Conservation (phyloP, 1,140 invertebrate species). For the Dryas iulia region DNA sequence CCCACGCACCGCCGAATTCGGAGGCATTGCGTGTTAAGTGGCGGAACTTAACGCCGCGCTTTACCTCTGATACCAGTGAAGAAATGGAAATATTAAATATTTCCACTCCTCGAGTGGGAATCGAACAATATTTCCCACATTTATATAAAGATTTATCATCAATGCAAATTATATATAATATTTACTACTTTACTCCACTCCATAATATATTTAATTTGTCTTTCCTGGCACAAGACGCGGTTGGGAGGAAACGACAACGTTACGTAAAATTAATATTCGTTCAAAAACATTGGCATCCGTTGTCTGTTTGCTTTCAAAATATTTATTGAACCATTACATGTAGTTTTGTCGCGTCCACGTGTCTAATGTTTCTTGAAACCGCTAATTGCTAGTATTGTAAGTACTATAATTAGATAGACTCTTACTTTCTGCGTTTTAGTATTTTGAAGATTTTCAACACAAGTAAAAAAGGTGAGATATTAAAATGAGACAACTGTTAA, state of each 20-base stretch:
- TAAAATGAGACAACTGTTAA: too few species aligned
- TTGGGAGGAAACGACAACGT: neutral
- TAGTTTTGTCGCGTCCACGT: neutral
- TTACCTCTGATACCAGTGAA: too few species aligned
- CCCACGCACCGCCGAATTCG: too few species aligned
- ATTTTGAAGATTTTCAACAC: too few species aligned
- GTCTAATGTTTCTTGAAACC: neutral
- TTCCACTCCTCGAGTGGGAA: too few species aligned
- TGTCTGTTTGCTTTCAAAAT: conserved; percentile 9
- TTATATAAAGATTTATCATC: too few species aligned
- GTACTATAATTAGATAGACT: neutral
- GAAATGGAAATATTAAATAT: too few species aligned
- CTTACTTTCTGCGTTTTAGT: too few species aligned
- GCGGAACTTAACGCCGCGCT: too few species aligned
- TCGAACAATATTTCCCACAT: too few species aligned
- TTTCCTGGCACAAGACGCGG: conserved; percentile 5
- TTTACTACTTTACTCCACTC: neutral
- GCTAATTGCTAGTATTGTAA: neutral
- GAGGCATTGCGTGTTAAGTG: too few species aligned
- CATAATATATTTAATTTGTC: neutral
- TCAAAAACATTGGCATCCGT: conserved; percentile 5
- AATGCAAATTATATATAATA: neutral
- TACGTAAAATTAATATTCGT: conserved; percentile 1
- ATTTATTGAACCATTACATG: conserved; percentile 4
- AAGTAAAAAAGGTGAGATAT: too few species aligned